Evolutionary conservation across 2,797 vertebrate species (phyloP).

Genomic region (Gymnopithys bicolor): DNA sequence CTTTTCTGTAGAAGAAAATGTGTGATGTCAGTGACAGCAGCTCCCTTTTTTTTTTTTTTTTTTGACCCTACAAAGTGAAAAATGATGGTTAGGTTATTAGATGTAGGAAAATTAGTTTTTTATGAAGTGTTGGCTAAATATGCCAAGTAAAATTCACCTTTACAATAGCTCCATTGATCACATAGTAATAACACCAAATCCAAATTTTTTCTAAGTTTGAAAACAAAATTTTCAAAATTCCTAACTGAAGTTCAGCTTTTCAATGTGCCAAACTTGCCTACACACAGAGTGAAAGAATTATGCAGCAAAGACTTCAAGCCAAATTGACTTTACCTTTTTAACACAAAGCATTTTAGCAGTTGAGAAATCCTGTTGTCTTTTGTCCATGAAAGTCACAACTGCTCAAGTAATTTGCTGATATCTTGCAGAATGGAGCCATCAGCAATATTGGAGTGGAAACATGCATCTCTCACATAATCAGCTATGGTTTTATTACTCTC

Average conservation of each 20-base stretch:
- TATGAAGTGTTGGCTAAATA: not conserved
- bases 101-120: slow-evolving; percentile 13
- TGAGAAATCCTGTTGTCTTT: not conserved
- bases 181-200: not conserved
- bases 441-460: not conserved
- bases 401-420: not conserved
- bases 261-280: not conserved
- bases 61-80: slow-evolving; percentile 10
- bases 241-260: not conserved
- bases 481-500: not conserved
- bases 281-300: not conserved
- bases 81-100: not conserved
- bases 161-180: not conserved
- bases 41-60: slow-evolving; percentile 30
- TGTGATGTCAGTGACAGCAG: slow-evolving; percentile 77
- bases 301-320: not conserved
- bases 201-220: not conserved
- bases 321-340: not conserved
- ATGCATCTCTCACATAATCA: not conserved
- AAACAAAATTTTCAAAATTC: not conserved
- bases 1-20: slow-evolving; percentile 79
- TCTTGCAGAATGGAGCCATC: not conserved
- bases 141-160: not conserved
- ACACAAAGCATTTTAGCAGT: not conserved
- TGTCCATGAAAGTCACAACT: not conserved